Percentiles rank a stretch among this genome's conserved stretches.
These are phyloP conservation scores for Semotilus atromaculatus DNA, from an alignment of 2,797 vertebrate genomes.

Conservation along the genomic window DNA sequence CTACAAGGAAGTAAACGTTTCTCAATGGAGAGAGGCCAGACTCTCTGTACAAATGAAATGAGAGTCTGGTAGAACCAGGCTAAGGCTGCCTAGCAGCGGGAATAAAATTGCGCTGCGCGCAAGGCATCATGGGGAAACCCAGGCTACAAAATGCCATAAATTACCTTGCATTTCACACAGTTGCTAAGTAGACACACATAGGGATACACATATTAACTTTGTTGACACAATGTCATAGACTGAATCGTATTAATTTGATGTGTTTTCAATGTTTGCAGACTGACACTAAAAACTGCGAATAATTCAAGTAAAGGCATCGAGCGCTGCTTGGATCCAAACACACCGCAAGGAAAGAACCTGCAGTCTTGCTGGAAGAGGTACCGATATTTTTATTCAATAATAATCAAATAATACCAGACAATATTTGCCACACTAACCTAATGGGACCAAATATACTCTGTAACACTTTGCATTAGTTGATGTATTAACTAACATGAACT, in stretches of 20 bases:
- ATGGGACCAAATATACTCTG: background rate
- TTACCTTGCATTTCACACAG: background rate
- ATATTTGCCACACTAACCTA: background rate
- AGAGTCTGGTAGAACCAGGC: no score
- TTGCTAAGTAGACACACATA: background rate
- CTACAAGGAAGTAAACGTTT: no score
- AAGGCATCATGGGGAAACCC: no score
- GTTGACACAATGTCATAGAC: background rate
- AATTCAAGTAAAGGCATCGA: constrained; percentile 5
- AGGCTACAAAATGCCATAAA: background rate
- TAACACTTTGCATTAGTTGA: background rate
- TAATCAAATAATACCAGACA: background rate
- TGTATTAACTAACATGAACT: background rate
- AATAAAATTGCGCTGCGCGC: no score
- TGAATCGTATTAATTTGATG: constrained; percentile 15
- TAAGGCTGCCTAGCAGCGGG: no score
- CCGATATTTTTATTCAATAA: background rate
- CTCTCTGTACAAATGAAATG: no score
- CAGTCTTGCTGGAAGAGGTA: constrained; percentile 77
- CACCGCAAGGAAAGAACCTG: constrained; percentile 60
- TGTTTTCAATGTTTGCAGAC: constrained; percentile 61
- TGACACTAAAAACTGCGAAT: constrained; percentile 57
- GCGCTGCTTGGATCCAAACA: constrained; percentile 65
- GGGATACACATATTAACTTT: background rate
- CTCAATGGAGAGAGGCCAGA: no score